These are phyloP conservation scores for Malurus alboscapulatus DNA, from an alignment of 2,113 vertebrate genomes.

Conservation along the genomic window DNA sequence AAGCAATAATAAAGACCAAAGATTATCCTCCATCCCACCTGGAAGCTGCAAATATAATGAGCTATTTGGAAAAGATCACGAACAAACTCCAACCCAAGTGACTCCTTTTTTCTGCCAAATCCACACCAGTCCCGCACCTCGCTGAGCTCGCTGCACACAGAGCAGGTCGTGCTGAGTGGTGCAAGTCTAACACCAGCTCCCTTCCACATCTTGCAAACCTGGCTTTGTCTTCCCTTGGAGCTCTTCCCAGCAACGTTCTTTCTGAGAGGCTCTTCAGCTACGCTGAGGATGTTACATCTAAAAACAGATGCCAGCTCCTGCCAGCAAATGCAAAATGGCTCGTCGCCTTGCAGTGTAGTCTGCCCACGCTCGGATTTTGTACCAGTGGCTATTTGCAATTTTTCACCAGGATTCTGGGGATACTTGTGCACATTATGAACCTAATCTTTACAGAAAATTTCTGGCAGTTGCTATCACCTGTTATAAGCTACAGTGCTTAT, in stretches of 20 bases:
- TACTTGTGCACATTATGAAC: neutral
- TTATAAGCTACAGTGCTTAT: neutral
- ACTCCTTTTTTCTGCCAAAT: constrained; percentile 18
- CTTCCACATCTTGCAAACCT: constrained; percentile 64
- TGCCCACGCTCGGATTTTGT: constrained; percentile 25
- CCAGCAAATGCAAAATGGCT: constrained; percentile 65
- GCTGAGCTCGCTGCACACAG: neutral
- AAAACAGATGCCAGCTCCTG: constrained; percentile 67
- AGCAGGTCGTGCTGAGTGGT: constrained; percentile 26
- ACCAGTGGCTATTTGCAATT: constrained; percentile 38
- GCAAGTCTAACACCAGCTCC: constrained; percentile 42
- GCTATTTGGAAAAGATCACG: constrained; percentile 53
- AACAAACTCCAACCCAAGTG: constrained; percentile 35
- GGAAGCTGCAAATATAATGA: constrained; percentile 53
- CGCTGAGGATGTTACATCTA: constrained; percentile 63
- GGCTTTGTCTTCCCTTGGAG: constrained; percentile 59
- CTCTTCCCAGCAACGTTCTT: constrained; percentile 54
- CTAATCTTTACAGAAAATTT: neutral
- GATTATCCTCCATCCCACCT: constrained; percentile 44
- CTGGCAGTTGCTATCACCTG: neutral
- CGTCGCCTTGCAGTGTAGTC: constrained; percentile 36
- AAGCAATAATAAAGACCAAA: constrained; percentile 35
- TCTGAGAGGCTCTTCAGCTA: constrained; percentile 56
- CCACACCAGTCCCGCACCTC: neutral
- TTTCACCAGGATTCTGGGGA: neutral